Evolutionary conservation across 2,888 invertebrate genomes (phyloP).

Genomic region (Polydrusus cervinus): DNA sequence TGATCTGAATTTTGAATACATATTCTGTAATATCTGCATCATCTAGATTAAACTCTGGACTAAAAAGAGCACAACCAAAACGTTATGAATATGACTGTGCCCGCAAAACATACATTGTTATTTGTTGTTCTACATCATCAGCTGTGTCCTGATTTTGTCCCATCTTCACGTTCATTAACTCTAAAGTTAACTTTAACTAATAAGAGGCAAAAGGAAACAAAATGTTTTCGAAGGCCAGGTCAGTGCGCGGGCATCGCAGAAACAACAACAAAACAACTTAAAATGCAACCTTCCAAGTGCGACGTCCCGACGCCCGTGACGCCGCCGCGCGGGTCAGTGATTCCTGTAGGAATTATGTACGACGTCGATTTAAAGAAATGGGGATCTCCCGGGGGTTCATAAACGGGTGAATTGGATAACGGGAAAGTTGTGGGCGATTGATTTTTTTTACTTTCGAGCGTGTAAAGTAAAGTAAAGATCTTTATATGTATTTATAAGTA

Average conservation of each 20-base stretch:
- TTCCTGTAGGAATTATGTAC: slow-evolving; percentile 50
- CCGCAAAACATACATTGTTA: too few relatives aligned
- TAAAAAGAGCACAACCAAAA: too few relatives aligned
- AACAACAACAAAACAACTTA: slow-evolving; percentile 48
- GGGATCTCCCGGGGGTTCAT: slow-evolving; percentile 11
- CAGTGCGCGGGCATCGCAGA: slow-evolving; percentile 46
- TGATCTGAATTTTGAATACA: too few relatives aligned
- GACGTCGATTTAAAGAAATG: slow-evolving; percentile 31
- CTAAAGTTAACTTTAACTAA: slow-evolving; percentile 50
- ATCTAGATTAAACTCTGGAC: too few relatives aligned
- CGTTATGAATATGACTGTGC: too few relatives aligned
- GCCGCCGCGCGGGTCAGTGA: slow-evolving; percentile 55
- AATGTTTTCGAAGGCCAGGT: slow-evolving; percentile 50
- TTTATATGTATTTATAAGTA: too few relatives aligned
- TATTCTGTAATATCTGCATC: too few relatives aligned
- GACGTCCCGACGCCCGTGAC: slow-evolving; percentile 56
- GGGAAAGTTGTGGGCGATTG: too few relatives aligned
- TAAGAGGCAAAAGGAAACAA: slow-evolving; percentile 52
- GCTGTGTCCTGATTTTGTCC: slow-evolving; percentile 41
- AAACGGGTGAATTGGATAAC: too few relatives aligned
- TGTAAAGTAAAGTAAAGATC: too few relatives aligned
- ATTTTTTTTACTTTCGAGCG: too few relatives aligned
- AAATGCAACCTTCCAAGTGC: slow-evolving; percentile 57
- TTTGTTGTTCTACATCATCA: slow-evolving; percentile 45
- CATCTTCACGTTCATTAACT: slow-evolving; percentile 53